phyloP scores from a whole-genome alignment of 2,797 vertebrate genomes.

The Neoniphon sammara region DNA sequence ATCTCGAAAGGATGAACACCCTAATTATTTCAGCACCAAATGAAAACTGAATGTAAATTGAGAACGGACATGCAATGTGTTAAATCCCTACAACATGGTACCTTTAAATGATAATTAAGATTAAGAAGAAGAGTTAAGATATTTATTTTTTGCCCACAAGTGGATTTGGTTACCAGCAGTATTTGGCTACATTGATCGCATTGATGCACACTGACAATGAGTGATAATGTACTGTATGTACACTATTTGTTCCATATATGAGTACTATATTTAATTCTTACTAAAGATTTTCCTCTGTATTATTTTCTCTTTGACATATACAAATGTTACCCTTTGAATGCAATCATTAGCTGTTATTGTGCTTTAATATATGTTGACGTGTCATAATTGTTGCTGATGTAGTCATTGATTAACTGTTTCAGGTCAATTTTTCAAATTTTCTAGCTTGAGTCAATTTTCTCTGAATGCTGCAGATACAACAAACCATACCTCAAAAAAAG shows the following conservation, averaged over 20 bases:
- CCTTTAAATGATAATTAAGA: slow-evolving; percentile 42
- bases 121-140: slow-evolving; percentile 20
- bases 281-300: slow-evolving; percentile 20
- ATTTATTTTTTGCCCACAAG: slow-evolving; percentile 43
- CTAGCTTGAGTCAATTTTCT: slow-evolving; percentile 2
- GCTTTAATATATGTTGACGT: slow-evolving; percentile 59
- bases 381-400: slow-evolving; percentile 31
- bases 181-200: slow-evolving; percentile 73
- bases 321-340: slow-evolving; percentile 43
- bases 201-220: slow-evolving; percentile 49
- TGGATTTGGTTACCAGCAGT: slow-evolving; percentile 80
- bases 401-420: slow-evolving; percentile 27
- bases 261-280: slow-evolving; percentile 20
- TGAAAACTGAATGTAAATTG: slow-evolving; percentile 25
- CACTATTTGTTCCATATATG: slow-evolving; percentile 29
- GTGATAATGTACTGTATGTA: slow-evolving; percentile 29
- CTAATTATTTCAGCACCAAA: slow-evolving; percentile 27
- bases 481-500: slow-evolving; percentile 12
- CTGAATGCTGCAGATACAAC: slow-evolving; percentile 20
- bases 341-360: slow-evolving; percentile 58
- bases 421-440: slow-evolving; percentile 1
- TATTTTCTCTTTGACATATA: slow-evolving; percentile 31
- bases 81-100: slow-evolving; percentile 32
- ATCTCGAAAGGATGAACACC: slow-evolving; percentile 23
- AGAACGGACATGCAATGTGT: slow-evolving; percentile 26